Percentiles rank a stretch among this genome's conserved stretches.
phyloP scores from a whole-genome alignment of 1,140 invertebrate genomes.

The Prorops nasuta region DNA sequence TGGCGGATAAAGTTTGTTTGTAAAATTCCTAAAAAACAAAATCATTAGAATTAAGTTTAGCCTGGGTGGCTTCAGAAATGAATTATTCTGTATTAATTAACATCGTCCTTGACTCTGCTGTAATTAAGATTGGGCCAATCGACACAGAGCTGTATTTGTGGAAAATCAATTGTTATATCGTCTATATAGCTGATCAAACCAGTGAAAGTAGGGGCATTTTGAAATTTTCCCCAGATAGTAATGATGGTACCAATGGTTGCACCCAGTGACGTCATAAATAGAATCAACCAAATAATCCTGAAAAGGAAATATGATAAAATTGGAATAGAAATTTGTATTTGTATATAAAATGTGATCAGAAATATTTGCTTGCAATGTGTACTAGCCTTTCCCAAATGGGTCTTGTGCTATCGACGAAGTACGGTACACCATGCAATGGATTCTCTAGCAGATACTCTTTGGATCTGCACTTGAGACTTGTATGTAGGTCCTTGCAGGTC shows the following conservation, averaged over 20 bases:
- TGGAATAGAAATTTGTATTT: not conserved
- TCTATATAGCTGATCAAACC: slow-evolving; percentile 46
- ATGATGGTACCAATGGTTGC: slow-evolving; percentile 69
- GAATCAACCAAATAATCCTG: slow-evolving; percentile 74
- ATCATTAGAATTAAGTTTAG: no score
- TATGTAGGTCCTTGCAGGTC: slow-evolving; percentile 5
- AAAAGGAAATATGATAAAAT: slow-evolving; percentile 27
- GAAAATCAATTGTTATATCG: slow-evolving; percentile 15
- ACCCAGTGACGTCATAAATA: slow-evolving; percentile 64
- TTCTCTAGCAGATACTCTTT: slow-evolving; percentile 35
- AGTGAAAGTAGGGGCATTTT: slow-evolving; percentile 77
- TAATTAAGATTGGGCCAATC: slow-evolving; percentile 17
- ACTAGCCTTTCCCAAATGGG: slow-evolving; percentile 35
- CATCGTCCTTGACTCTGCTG: no score
- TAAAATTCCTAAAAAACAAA: no score
- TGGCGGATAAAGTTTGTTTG: no score
- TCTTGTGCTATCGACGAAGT: slow-evolving; percentile 28
- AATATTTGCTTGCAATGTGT: no score
- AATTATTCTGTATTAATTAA: no score
- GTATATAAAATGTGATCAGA: not conserved
- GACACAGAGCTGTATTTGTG: slow-evolving; percentile 24
- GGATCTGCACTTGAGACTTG: slow-evolving; percentile 24
- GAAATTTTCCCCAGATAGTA: slow-evolving; percentile 75
- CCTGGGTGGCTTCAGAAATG: no score
- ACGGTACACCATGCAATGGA: slow-evolving; percentile 33